Percentiles rank a stretch among this genome's conserved stretches.
phyloP scores from a whole-genome alignment of 2,888 invertebrate species.

The Cheilosia soror region DNA sequence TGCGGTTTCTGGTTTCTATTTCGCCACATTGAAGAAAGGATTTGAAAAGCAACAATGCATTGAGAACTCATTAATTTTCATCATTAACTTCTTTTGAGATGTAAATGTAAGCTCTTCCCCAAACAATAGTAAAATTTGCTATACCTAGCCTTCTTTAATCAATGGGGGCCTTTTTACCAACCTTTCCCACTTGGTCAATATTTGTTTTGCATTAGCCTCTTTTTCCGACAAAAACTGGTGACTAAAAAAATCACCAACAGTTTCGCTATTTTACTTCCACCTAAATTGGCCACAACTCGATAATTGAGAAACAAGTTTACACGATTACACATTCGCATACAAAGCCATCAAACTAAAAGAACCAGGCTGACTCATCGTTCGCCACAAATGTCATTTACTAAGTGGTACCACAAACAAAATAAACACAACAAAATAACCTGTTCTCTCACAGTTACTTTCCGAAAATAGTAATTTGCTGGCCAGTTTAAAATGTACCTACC shows the following conservation, averaged over 20 bases:
- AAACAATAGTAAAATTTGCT: too few relatives aligned
- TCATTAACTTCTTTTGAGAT: too few relatives aligned
- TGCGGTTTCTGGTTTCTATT: too few relatives aligned
- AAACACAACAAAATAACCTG: slow-evolving; percentile 45
- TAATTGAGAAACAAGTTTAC: slow-evolving; percentile 58
- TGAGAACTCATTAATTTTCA: too few relatives aligned
- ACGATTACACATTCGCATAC: slow-evolving; percentile 6
- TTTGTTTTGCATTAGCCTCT: slow-evolving; percentile 19
- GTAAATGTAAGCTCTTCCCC: too few relatives aligned
- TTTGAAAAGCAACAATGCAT: too few relatives aligned
- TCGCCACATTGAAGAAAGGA: too few relatives aligned
- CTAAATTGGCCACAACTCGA: slow-evolving; percentile 45
- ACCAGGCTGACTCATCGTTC: slow-evolving; percentile 27
- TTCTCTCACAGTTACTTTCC: slow-evolving; percentile 35
- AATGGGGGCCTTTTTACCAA: neutral
- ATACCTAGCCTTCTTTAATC: neutral
- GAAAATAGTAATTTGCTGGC: slow-evolving; percentile 31
- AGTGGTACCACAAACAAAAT: slow-evolving; percentile 17
- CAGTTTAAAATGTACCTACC: slow-evolving; percentile 21
- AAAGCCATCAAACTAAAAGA: slow-evolving; percentile 1
- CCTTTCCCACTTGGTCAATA: slow-evolving; percentile 27
- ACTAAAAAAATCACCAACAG: neutral
- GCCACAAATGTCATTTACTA: slow-evolving; percentile 34
- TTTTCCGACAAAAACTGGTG: slow-evolving; percentile 4
- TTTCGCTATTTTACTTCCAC: slow-evolving; percentile 7